Base-by-base conservation (phyloP, 53 echinoderm and acorn worm species). In the Stichopus horrens region DNA sequence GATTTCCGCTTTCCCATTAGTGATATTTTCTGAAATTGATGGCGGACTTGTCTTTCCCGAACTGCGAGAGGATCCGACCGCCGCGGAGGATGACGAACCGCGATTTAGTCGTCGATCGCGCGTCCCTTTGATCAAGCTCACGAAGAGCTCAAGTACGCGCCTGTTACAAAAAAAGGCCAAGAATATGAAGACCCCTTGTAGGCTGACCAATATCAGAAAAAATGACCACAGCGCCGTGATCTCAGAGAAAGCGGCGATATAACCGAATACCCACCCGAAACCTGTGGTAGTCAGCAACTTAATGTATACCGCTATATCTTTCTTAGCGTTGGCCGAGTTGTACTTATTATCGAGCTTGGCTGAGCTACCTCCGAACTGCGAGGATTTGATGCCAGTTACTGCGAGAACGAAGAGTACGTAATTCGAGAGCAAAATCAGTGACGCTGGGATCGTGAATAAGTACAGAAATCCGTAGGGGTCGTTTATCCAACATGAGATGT, bases 221-320 rank as follows among this genome's bases (percentile, higher is more conserved):
- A 94, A 86, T 20, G 94, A 93, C 99, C 99, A 98, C 7, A 98
- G 83, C 16, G 90, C 57, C 20, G 90, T 77, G 0, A 52, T 53
- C 55, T 90, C 56, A 18, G 85, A 92, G 54, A 96, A 77, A 4
- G 92, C 84, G 1, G 99, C 99, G 37, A 93, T 5, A 21, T 93
- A 87, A 13, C 93, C 94, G 4, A 98, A 86, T 55, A 90, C 21
- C 99, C 99, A 98, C 37, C 91, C 94, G 59, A 98, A 98, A 1
- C 99, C 99, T 79, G 96, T 92, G 4, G 92, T 91, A 0, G 99
- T 98, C 37, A 95, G 92, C 53, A 98, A 90, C 74, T 96, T 98
- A 6, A 90, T 75, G 77, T 93, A 96, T 74, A 96, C 88, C 19
- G 76, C 53, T 18, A 93, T 52, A 23, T 94, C 91, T 54, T 55